Conservation (phyloP, 2,888 invertebrate species). For the Belgica antarctica region DNA sequence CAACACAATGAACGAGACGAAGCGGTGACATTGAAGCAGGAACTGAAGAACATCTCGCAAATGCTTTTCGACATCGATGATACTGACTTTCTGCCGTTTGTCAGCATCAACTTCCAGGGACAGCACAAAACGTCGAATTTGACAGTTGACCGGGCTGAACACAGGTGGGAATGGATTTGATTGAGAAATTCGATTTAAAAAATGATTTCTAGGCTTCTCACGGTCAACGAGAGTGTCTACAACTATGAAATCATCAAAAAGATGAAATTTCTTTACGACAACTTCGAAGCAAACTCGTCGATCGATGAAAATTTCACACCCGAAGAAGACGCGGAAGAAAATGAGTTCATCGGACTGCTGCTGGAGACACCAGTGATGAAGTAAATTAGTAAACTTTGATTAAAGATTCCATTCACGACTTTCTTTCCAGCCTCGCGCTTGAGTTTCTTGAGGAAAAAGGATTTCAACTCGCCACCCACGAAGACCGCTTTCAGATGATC, state of each 20-base stretch:
- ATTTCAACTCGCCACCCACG: constrained; percentile 62
- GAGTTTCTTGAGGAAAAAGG: constrained; percentile 60
- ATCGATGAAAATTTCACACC: constrained; percentile 73
- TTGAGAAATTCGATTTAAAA: neutral
- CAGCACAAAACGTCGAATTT: neutral
- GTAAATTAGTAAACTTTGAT: constrained; percentile 5
- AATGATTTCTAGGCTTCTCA: constrained; percentile 20
- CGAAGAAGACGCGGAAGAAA: constrained; percentile 73
- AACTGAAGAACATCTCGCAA: constrained; percentile 22
- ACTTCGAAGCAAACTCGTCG: constrained; percentile 74
- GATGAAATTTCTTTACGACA: constrained; percentile 73
- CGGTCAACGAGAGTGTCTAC: neutral
- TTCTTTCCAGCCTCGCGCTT: constrained; percentile 56
- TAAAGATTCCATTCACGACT: neutral
- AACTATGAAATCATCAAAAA: constrained; percentile 64
- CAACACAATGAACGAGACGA: neutral
- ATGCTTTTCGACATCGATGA: neutral
- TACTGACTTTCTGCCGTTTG: neutral
- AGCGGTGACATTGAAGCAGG: constrained; percentile 3
- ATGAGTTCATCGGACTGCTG: constrained; percentile 73
- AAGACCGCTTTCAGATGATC: constrained; percentile 68
- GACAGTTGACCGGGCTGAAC: constrained; percentile 66
- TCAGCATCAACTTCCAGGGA: constrained; percentile 10
- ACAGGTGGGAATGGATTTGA: constrained; percentile 61
- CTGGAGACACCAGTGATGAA: constrained; percentile 74